These are phyloP conservation scores for Tarsius wallacei DNA, from an alignment of 2,797 vertebrate species.

Conservation along the genomic window DNA sequence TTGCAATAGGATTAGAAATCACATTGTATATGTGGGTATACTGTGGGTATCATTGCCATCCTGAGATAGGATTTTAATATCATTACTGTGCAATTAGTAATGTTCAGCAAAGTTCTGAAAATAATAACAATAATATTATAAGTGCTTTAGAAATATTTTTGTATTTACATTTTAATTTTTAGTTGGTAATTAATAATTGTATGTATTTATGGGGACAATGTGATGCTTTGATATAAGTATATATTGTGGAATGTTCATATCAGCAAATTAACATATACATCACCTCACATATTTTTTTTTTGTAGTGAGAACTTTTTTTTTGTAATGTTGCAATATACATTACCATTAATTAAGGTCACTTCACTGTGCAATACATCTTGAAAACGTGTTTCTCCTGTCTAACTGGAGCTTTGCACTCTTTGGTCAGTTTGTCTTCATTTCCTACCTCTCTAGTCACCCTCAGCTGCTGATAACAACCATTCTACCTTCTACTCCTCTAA, in stretches of 20 bases:
- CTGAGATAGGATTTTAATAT: not conserved
- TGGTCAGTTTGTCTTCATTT: not conserved
- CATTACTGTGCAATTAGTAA: not conserved
- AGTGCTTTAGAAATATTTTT: slow-evolving; percentile 13
- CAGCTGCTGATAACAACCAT: not conserved
- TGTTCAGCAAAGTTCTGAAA: slow-evolving; percentile 25
- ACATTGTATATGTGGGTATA: not conserved
- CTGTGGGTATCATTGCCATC: not conserved
- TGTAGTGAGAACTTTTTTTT: not conserved
- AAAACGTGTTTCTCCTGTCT: not conserved
- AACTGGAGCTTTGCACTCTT: not conserved
- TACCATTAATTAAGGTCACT: not conserved
- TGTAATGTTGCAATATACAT: not conserved
- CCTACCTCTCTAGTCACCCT: not conserved
- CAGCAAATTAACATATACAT: not conserved
- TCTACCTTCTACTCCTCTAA: not conserved
- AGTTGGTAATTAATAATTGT: not conserved
- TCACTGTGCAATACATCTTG: not conserved
- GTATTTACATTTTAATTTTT: not conserved
- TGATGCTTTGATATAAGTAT: not conserved
- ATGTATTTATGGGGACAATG: not conserved
- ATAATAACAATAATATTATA: not conserved
- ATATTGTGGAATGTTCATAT: not conserved
- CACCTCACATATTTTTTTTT: not conserved
- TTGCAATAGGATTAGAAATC: slow-evolving; percentile 44